Percentiles rank a stretch among this genome's conserved stretches.
Conservation (phyloP, 2,888 invertebrate genomes). For the Onthophagus sagittarius region DNA sequence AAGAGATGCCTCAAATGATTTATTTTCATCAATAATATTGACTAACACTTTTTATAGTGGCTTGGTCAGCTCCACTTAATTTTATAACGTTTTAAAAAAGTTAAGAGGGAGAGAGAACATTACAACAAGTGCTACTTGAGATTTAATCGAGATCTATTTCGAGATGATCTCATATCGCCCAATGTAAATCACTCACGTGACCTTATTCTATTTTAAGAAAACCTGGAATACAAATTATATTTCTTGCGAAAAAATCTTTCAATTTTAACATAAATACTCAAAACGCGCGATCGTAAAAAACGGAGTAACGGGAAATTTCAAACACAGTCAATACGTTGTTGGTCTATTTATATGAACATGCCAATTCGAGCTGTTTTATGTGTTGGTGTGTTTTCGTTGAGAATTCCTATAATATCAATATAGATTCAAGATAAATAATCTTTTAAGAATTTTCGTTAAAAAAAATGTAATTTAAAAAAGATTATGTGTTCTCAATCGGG, state of each 20-base stretch:
- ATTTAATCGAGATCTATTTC: neutral
- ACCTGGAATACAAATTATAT: neutral
- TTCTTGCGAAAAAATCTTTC: neutral
- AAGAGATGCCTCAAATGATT: neutral
- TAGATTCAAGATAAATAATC: neutral
- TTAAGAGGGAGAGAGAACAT: neutral
- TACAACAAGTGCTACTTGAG: neutral
- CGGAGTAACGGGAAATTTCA: neutral
- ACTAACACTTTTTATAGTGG: neutral
- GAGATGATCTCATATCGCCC: neutral
- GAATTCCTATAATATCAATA: neutral
- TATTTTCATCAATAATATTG: neutral
- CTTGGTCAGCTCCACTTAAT: neutral
- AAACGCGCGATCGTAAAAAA: neutral
- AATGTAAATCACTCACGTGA: neutral
- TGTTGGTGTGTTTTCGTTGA: neutral
- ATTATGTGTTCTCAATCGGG: neutral
- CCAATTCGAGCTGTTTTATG: neutral
- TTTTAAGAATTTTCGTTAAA: neutral
- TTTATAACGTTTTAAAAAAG: neutral
- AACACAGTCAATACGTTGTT: neutral
- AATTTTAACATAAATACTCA: neutral
- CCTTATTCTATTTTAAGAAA: neutral
- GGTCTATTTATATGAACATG: neutral
- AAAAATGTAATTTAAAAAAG: neutral